phyloP scores from a whole-genome alignment of 2,113 vertebrate species.

The Saccopteryx leptura region DNA sequence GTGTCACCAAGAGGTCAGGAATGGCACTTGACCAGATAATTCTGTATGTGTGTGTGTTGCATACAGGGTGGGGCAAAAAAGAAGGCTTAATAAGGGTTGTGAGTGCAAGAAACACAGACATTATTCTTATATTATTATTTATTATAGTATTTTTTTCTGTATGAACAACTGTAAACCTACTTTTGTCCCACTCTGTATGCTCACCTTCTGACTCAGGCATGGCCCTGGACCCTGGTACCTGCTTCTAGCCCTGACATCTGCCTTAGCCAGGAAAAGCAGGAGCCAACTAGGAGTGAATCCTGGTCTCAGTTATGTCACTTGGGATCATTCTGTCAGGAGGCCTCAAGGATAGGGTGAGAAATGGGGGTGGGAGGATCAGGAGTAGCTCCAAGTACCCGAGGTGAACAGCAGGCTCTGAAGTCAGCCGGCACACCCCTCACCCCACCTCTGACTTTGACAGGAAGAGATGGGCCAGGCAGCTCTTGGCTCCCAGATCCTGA shows the following conservation, averaged over 20 bases:
- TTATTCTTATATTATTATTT: not conserved
- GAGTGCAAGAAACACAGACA: not conserved
- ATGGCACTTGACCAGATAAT: not conserved
- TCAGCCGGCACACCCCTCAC: not conserved
- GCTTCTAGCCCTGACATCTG: not conserved
- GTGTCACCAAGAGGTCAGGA: conserved; percentile 51
- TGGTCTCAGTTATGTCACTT: conserved; percentile 9
- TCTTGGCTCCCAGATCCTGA: not conserved
- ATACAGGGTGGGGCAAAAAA: not conserved
- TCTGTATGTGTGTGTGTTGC: fast-evolving
- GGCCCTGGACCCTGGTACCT: not conserved
- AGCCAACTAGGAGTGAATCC: not conserved
- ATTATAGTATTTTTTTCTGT: not conserved
- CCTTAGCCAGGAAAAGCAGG: not conserved
- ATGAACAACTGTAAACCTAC: not conserved
- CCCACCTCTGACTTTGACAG: not conserved
- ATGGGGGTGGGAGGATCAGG: too few species aligned
- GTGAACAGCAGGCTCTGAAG: not conserved
- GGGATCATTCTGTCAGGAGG: not conserved
- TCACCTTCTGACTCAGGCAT: fast-evolving
- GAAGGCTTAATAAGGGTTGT: too few species aligned
- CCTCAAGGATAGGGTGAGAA: not conserved
- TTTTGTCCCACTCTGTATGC: not conserved
- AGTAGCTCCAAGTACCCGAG: not conserved
- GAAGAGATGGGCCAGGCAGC: not conserved